Evolutionary conservation across 2,888 invertebrate species (phyloP), one percentile per base, ranked within the genome.

Genomic region (Andricus curvator): DNA sequence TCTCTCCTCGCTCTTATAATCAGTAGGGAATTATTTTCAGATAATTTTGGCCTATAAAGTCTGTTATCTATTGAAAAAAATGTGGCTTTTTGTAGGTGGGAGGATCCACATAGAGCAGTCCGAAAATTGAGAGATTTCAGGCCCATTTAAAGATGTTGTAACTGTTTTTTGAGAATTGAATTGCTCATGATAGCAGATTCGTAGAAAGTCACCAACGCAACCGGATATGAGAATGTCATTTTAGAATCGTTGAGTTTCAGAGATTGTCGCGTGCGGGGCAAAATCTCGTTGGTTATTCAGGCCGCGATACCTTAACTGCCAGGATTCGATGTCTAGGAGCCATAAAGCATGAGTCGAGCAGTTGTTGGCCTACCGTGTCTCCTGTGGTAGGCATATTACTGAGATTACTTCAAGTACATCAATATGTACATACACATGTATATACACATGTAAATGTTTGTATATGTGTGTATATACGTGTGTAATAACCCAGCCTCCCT

Each of bases 361-460:
- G 65, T 62, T 65, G 56, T 74, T 62, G 48, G 80, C 84, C 82
- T 83, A 83, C 84, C 86, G 86, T 88, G 87, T 88, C 88, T 84
- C 87, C 87, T 86, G 86, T 85, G 85, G 86, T 87, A 86, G 89
- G 86, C 88, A 90, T 90, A 90, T 90, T 90, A 90, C 88, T 86
- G 86, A 89, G 89, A 90, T 90, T 89, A 88, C 87, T 15, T 25
- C 22, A n/a, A 15, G 60, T 62, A 13, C 13, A 15, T 5, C 15
- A 0, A 2, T 5, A 17, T 17, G 5, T 1, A 1, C 1, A 48
- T 4, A 5, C 8, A 17, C 8, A 5, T 48, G 1, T 17, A 5
- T 17, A 17, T 48, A 17, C 11, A 13, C 17, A 17, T 17, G 5
- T 17, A 17, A n/a, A n/a, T n/a, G n/a, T 44, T 1, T 48, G 17